Conservation (phyloP, 2,888 invertebrate species). For the Ellobium chinense region DNA sequence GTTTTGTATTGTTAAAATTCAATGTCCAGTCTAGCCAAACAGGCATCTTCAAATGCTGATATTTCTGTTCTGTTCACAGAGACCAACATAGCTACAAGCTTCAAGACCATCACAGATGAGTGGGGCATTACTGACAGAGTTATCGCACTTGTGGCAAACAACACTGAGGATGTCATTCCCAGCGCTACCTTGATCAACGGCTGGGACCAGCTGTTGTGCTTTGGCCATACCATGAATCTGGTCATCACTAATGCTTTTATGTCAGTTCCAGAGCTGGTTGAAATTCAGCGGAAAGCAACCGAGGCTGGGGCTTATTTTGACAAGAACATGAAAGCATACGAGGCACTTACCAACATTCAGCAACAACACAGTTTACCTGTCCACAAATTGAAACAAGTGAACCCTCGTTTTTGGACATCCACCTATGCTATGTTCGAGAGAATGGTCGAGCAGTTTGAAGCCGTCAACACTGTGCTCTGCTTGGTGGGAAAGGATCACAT, state of each 20-base stretch:
- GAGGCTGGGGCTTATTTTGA: constrained; percentile 42
- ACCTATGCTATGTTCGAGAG: constrained; percentile 36
- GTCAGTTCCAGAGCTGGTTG: constrained; percentile 38
- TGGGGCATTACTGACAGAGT: constrained; percentile 40
- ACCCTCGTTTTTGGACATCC: constrained; percentile 21
- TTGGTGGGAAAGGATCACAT: constrained; percentile 43
- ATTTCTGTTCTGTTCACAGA: too few relatives aligned
- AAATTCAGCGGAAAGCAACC: constrained; percentile 39
- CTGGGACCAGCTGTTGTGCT: constrained; percentile 40
- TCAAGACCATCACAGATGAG: constrained; percentile 42
- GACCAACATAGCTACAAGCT: constrained; percentile 27
- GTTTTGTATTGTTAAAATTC: too few relatives aligned
- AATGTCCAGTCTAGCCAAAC: too few relatives aligned
- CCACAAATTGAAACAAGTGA: constrained; percentile 39
- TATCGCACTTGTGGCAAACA: constrained; percentile 37
- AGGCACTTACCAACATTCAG: constrained; percentile 35
- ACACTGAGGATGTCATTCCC: constrained; percentile 20
- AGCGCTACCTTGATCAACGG: constrained; percentile 34
- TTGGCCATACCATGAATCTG: constrained; percentile 35
- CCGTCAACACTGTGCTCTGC: constrained; percentile 43
- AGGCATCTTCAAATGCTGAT: too few relatives aligned
- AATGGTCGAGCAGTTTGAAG: constrained; percentile 43
- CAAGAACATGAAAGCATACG: constrained; percentile 32
- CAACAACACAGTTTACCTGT: constrained; percentile 43
- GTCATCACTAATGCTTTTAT: constrained; percentile 25